Conservation (phyloP, 92 coral and sea anemone genomes). For the Epizoanthus illoricatus region DNA sequence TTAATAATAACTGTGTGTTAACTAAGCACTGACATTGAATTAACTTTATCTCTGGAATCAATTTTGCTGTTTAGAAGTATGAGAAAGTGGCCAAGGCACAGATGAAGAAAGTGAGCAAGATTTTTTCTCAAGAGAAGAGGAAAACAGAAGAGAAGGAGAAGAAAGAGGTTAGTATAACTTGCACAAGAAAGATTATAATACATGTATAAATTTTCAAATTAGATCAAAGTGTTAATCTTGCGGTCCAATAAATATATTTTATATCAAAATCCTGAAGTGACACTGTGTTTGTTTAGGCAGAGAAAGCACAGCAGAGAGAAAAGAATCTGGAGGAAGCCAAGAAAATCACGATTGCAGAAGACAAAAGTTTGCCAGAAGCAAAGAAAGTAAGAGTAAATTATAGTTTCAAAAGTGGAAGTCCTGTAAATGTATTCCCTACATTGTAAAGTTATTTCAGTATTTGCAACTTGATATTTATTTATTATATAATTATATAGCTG, state of each 20-base stretch:
- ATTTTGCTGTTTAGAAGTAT: constrained; percentile 59
- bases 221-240: too few relatives aligned
- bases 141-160: constrained; percentile 90
- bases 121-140: constrained; percentile 87
- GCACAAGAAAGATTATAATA: too few relatives aligned
- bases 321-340: constrained; percentile 97
- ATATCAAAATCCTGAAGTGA: background rate
- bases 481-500: too few relatives aligned
- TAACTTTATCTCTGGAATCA: background rate
- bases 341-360: constrained; percentile 81
- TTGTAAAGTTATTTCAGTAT: too few relatives aligned
- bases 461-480: too few relatives aligned
- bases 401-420: background rate
- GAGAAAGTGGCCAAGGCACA: constrained; percentile 98
- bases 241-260: too few relatives aligned
- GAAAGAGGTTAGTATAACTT: constrained; percentile 65
- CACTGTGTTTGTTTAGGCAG: constrained; percentile 55
- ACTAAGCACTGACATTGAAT: background rate
- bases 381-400: constrained; percentile 50
- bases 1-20: background rate
- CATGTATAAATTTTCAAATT: too few relatives aligned
- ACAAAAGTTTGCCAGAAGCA: constrained; percentile 81
- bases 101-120: constrained; percentile 80
- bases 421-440: too few relatives aligned
- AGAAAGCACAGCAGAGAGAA: constrained; percentile 92